Conservation (phyloP, 2,888 invertebrate species). For the Rhodophaea formosa region DNA sequence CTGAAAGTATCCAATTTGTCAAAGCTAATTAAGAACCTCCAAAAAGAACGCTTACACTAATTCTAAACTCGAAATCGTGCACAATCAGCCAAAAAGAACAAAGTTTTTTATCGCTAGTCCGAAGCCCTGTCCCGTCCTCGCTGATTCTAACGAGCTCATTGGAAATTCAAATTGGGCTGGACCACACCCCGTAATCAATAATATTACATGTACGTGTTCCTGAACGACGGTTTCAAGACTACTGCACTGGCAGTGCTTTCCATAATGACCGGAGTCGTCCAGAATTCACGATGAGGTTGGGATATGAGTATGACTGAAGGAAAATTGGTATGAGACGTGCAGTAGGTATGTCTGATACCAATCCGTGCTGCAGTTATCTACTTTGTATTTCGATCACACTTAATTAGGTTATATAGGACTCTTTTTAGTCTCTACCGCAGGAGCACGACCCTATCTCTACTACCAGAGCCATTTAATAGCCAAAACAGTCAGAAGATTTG, state of each 20-base stretch:
- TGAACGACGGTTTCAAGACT: slow-evolving; percentile 51
- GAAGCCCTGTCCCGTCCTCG: slow-evolving; percentile 48
- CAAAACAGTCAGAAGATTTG: too few relatives aligned
- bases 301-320: background rate
- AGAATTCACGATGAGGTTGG: background rate
- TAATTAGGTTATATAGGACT: too few relatives aligned
- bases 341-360: too few relatives aligned
- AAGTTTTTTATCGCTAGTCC: slow-evolving; percentile 66
- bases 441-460: too few relatives aligned
- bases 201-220: slow-evolving; percentile 79
- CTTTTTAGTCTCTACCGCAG: too few relatives aligned
- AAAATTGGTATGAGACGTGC: background rate
- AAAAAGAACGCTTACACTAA: slow-evolving; percentile 51
- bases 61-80: slow-evolving; percentile 50
- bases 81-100: slow-evolving; percentile 64
- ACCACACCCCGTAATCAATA: slow-evolving; percentile 77
- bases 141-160: slow-evolving; percentile 78
- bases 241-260: slow-evolving; percentile 27
- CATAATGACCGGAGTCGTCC: background rate
- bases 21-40: slow-evolving; percentile 31
- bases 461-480: too few relatives aligned
- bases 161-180: slow-evolving; percentile 77
- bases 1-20: too few relatives aligned
- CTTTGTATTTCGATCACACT: too few relatives aligned
- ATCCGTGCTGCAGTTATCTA: too few relatives aligned